Percentiles rank a stretch among this genome's conserved stretches.
Evolutionary conservation across 2,113 vertebrate species (phyloP).

Genomic region (Phrynosoma blainvillii): DNA sequence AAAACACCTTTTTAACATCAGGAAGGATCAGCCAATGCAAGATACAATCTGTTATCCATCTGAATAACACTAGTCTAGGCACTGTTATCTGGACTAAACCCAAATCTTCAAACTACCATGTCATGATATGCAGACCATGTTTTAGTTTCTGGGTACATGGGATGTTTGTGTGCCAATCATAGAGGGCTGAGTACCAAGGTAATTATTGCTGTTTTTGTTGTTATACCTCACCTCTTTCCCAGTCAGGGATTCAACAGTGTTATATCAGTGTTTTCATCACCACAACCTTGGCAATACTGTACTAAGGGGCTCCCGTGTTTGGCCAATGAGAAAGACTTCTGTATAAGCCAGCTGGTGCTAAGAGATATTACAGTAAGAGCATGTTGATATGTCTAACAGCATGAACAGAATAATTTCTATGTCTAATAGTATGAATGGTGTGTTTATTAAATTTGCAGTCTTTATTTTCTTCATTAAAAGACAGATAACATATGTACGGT

Average conservation of each 20-base stretch:
- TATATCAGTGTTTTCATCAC: not conserved
- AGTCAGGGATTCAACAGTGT: not conserved
- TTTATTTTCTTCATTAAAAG: too few relatives aligned
- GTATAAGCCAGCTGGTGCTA: not conserved
- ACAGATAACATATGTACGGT: too few relatives aligned
- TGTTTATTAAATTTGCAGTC: too few relatives aligned
- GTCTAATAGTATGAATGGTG: too few relatives aligned
- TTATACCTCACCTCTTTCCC: too few relatives aligned
- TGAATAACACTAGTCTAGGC: not conserved
- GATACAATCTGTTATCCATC: not conserved
- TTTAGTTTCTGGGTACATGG: not conserved
- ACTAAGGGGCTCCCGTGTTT: not conserved
- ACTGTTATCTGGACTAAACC: not conserved
- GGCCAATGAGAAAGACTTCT: not conserved
- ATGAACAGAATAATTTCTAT: too few relatives aligned
- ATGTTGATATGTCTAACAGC: too few relatives aligned
- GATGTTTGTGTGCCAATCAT: not conserved
- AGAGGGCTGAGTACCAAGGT: not conserved
- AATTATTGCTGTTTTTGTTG: not conserved
- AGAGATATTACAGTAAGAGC: not conserved
- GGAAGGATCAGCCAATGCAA: not conserved
- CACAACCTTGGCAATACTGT: not conserved
- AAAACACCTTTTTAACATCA: not conserved
- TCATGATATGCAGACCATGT: not conserved
- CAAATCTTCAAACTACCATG: not conserved